Base-by-base conservation (phyloP, 2,797 vertebrate genomes). In the Gadopsis bispinosus region DNA sequence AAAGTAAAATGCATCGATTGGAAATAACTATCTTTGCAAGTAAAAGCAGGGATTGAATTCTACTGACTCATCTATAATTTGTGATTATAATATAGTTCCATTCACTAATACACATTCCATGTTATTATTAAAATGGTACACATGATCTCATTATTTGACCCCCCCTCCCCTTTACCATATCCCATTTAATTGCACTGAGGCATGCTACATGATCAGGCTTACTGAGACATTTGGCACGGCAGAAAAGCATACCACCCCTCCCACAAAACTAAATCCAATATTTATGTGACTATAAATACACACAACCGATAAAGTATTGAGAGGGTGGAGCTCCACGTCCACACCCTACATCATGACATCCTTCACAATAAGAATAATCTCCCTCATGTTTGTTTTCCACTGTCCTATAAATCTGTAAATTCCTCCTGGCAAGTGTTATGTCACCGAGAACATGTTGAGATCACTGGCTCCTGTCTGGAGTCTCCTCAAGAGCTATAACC, bases 231-330 rank as follows among this genome's bases (percentile, higher is more conserved):
- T 77, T 72, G 54, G 20, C 75, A 61, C 3, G 31, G 14, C 47
- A 67, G 53, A 69, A 82, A 78, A 61, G 26, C 35, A 79, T 84
- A 50, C 75, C 83, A 64, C 73, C 87, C 37, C 64, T 56, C 68
- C 63, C 73, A 72, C 63, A 41, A 84, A 87, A 75, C 75, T 63
- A 73, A 87, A 87, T 83, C 85, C 76, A 63, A 68, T 79, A 73
- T 80, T 19, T 77, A 87, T 80, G 69, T 31, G 22, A 65, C 79
- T 83, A 78, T 87, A 84, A 88, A 94, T 87, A 88, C 60, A 33
- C 43, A 73, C 56, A 26, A 31, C 75, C 73, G 82, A 90, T 88
- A 75, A 54, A 69, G 54, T 83, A 72, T 69, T 43, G 4, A 56
- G 60, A 80, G 73, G 80, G 67, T 39, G 80, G 69, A 68, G 77